These are phyloP conservation scores for Cheilosia soror DNA, from an alignment of 2,888 invertebrate species.

Conservation along the genomic window DNA sequence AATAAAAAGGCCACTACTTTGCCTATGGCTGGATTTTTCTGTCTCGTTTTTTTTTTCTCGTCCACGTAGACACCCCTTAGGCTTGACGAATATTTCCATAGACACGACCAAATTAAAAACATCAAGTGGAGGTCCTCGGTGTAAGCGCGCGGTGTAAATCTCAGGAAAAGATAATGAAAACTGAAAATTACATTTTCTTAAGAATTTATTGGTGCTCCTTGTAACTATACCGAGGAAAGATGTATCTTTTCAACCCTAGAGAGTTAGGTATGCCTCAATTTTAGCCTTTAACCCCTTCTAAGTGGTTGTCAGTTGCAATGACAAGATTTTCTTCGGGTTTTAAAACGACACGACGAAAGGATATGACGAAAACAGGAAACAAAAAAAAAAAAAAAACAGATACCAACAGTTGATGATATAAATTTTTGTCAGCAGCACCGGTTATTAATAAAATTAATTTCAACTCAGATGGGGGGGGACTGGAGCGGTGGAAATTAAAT, in stretches of 20 bases:
- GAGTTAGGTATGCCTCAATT: conserved; percentile 13
- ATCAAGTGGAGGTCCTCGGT: conserved; percentile 47
- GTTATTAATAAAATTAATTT: conserved; percentile 74
- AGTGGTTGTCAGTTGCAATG: conserved; percentile 58
- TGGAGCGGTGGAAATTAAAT: conserved; percentile 65
- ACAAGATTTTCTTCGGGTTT: conserved; percentile 54
- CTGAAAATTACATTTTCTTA: conserved; percentile 72
- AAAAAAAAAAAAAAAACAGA: background rate
- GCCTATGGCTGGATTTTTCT: conserved; percentile 34
- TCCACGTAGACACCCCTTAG: conserved; percentile 3
- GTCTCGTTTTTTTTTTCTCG: background rate
- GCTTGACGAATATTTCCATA: conserved; percentile 60
- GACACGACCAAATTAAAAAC: conserved; percentile 66
- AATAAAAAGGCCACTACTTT: conserved; percentile 26
- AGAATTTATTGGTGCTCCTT: conserved; percentile 17
- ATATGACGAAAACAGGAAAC: background rate
- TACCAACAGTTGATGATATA: conserved; percentile 50
- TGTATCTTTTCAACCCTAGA: conserved; percentile 25
- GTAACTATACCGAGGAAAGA: background rate
- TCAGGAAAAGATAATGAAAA: conserved; percentile 66
- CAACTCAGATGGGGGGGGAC: background rate
- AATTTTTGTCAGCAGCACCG: conserved; percentile 59
- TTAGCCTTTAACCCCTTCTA: conserved; percentile 25
- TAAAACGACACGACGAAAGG: conserved; percentile 14
- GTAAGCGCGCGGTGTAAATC: conserved; percentile 14